Evolutionary conservation across 2,113 vertebrate species (phyloP), one percentile per base, ranked within the genome.

Genomic region (Percopsis transmontana): DNA sequence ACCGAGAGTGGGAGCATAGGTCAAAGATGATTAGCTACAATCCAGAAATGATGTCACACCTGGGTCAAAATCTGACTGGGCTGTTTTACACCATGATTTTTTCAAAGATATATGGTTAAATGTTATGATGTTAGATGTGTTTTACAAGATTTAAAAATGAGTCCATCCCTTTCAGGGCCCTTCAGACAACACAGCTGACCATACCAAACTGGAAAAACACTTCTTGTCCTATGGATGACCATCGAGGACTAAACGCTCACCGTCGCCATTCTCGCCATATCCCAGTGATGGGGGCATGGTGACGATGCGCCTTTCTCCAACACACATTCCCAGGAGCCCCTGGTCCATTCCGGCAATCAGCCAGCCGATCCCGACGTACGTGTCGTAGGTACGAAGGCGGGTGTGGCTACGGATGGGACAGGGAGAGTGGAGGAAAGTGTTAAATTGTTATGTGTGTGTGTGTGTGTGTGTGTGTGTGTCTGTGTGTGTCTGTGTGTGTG

Each of bases 311-410:
- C 92, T 95, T 81, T 99, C 97, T 62, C 97, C 96, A 0, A 99
- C 91, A 0, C 96, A 99, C 96, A 98, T 99, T 51, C 96, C 97
- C 88, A 99, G 76, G 78, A 99, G 95, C 14, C 97, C 97, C 78
- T 95, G 94, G 66, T 99, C 97, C 97, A 99, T 98, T 2, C 97
- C 97, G 0, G 97, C 93, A 23, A 99, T 99, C 76, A 99, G 92
- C 97, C 97, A 99, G 5, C 97, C 97, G 20, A 99, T 99, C 13
- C 96, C 97, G 39, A 99, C 95, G 0, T 99, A 99, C 0, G 97
- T 99, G 80, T 99, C 96, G 0, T 98, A 99, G 0, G 97, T 99
- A 20, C 92, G 91, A 95, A 98, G 96, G 24, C 96, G 94, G 66
- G 96, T 99, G 76, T 98, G 96, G 85, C 97, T 99, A 18, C 9